Evolutionary conservation across 2,888 invertebrate species (phyloP), one percentile per base, ranked within the genome.

Genomic region (Eupithecia centaureata): DNA sequence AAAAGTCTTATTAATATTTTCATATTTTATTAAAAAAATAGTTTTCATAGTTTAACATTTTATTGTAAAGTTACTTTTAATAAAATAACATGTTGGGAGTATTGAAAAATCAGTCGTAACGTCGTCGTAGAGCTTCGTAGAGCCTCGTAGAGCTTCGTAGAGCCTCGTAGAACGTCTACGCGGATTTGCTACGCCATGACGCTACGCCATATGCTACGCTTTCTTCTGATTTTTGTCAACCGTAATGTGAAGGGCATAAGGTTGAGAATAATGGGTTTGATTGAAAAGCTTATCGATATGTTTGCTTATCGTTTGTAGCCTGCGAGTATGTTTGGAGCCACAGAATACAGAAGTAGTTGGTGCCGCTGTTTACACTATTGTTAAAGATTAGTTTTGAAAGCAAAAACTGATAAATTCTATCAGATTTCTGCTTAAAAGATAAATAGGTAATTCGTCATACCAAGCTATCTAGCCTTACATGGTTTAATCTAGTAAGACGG

Each of bases 271-370:
- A 2, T 15, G 18, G 27, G 32, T 32, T 10, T 28, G 13, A 38
- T 38, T 30, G 38, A n/a, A 63, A 33, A 35, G 27, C 10, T 35
- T 35, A 35, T 15, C 35, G n/a, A 61, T n/a, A n/a, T 67, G 52
- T 71, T 71, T 68, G 69, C 52, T 66, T 66, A 67, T 68, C 67
- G 69, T 73, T 71, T 61, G 54, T 12, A 35, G 54, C 28, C 28
- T 13, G 22, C 32, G 51, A 33, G 22, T 18, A 12, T 57, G 25
- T 38, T 38, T 38, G 27, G n/a, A 22, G 42, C 12, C 42, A 47
- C 8, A 42, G 42, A 42, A 47, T 22, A 47, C 42, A 47, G 10
- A 47, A 47, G 22, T 22, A 47, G 42, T 42, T 42, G 0, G 18
- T 47, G 4, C 18, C 18, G 18, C 0, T 22, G 22, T 47, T 47